phyloP scores from a whole-genome alignment of 35 echinoderm and acorn worm genomes.

The Nesometra sesokonis region DNA sequence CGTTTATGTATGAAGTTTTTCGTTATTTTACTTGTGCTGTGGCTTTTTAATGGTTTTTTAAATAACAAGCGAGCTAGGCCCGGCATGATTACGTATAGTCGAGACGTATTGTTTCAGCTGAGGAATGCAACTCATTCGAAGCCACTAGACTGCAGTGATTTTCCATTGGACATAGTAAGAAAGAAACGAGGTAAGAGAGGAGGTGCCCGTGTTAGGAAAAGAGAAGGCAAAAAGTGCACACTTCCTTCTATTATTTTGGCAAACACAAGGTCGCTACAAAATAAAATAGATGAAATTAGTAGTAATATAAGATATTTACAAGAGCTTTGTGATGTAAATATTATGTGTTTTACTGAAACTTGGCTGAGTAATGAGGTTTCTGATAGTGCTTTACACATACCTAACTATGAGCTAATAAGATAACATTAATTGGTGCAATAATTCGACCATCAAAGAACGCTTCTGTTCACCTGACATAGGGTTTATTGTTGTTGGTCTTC shows the following conservation, averaged over 20 bases:
- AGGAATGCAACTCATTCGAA: no score
- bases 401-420: conserved; percentile 4
- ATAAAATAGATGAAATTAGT: conserved; percentile 10
- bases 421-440: not conserved
- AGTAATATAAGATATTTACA: not conserved
- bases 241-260: conserved; percentile 1
- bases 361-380: conserved; percentile 30
- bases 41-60: no score
- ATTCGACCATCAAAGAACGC: not conserved
- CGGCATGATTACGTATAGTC: no score
- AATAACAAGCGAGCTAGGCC: no score
- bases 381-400: conserved; percentile 22
- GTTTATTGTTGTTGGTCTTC: not conserved
- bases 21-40: no score
- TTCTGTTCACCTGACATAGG: conserved; percentile 12
- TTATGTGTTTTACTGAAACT: conserved; percentile 33
- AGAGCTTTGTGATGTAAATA: conserved; percentile 10
- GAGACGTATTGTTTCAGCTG: no score
- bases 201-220: no score
- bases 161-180: no score
- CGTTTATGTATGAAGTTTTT: no score
- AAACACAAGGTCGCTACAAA: not conserved
- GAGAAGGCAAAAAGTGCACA: not conserved
- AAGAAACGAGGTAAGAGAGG: no score
- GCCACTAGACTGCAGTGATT: no score